A percentile compares a stretch with the other conserved stretches of the same genome.
phyloP scores from a whole-genome alignment of 2,888 invertebrate species.

The Onchidella celtica region DNA sequence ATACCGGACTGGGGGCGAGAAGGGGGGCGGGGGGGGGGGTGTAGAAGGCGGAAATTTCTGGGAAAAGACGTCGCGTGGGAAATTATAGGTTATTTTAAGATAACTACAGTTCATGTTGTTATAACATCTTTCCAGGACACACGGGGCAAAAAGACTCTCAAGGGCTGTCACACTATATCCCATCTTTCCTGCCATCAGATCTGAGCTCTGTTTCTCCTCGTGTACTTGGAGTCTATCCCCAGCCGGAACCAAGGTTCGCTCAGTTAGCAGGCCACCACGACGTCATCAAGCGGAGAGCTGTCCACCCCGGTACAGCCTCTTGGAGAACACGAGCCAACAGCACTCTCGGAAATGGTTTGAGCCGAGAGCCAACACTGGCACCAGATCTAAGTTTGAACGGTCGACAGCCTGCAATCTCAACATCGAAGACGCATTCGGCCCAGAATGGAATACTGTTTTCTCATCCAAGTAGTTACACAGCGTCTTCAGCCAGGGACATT shows the following conservation, averaged over 20 bases:
- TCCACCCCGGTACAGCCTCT: slow-evolving; percentile 4
- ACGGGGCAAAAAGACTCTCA: no score
- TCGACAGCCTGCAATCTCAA: not conserved
- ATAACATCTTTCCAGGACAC: no score
- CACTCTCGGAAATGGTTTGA: not conserved
- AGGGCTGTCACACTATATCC: not conserved
- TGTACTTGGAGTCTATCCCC: not conserved
- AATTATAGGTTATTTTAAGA: no score
- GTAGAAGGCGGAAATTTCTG: no score
- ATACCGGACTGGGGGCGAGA: no score
- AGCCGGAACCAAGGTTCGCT: not conserved
- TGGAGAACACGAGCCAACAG: slow-evolving; percentile 1
- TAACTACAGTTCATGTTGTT: no score
- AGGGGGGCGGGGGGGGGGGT: no score
- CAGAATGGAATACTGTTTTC: no score
- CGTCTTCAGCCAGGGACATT: no score
- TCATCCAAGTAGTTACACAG: no score
- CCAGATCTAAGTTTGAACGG: not conserved
- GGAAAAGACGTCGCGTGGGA: no score
- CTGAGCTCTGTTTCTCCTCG: not conserved
- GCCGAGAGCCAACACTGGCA: not conserved
- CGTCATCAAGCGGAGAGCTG: not conserved
- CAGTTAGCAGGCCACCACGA: not conserved
- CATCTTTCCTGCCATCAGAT: not conserved
- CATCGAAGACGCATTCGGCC: not conserved